Conservation (phyloP, 2,797 vertebrate species). For the Cheirogaleus major region DNA sequence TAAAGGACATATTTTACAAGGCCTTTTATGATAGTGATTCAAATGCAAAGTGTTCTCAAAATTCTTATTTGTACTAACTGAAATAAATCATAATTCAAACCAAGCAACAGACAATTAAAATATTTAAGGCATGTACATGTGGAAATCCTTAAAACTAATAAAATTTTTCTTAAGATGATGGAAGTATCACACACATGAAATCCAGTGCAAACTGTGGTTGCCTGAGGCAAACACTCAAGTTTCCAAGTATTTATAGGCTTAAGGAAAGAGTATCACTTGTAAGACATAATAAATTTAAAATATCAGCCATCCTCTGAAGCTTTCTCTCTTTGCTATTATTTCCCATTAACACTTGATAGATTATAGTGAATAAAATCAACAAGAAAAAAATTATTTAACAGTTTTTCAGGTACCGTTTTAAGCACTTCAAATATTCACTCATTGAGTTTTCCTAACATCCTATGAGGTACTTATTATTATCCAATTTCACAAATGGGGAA, state of each 20-base stretch:
- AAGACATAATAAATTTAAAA: slow-evolving; percentile 1
- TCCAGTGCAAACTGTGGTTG: not conserved
- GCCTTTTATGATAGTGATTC: not conserved
- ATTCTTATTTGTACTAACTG: not conserved
- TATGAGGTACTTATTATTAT: too few species aligned
- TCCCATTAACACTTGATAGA: not conserved
- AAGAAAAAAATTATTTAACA: not conserved
- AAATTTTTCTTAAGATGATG: not conserved
- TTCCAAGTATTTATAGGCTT: not conserved
- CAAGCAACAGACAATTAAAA: not conserved
- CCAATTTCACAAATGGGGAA: too few species aligned
- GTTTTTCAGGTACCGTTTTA: slow-evolving; percentile 9
- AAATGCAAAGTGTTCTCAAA: not conserved
- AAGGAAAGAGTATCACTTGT: not conserved
- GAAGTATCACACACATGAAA: not conserved
- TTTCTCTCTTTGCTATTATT: not conserved
- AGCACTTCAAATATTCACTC: slow-evolving; percentile 34
- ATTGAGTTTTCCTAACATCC: not conserved
- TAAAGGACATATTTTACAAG: not conserved
- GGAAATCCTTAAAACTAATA: not conserved
- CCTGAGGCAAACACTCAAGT: not conserved
- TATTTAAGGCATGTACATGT: not conserved
- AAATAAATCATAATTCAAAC: not conserved
- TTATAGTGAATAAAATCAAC: not conserved
- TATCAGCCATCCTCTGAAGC: not conserved